These are phyloP conservation scores for Drosophila vallismaia DNA, from an alignment of 2,888 invertebrate species.

Conservation along the genomic window DNA sequence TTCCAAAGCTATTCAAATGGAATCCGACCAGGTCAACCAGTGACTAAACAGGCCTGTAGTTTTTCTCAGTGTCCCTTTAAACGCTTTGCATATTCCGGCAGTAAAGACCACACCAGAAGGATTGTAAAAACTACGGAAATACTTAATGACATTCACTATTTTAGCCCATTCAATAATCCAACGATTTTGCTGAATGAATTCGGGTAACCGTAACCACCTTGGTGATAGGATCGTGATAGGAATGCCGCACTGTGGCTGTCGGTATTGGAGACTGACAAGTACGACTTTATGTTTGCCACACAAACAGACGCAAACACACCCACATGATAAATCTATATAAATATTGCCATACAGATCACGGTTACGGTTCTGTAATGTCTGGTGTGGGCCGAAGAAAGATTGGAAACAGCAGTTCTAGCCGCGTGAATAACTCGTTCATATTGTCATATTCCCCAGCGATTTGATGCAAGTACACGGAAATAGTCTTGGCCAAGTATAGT, in stretches of 20 bases:
- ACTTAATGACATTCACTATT: not conserved
- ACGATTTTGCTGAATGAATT: slow-evolving; percentile 19
- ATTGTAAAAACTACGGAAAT: too few relatives aligned
- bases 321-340: slow-evolving; percentile 5
- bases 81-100: not conserved
- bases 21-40: slow-evolving; percentile 4
- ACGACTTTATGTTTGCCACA: not conserved
- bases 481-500: too few relatives aligned
- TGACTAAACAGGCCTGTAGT: slow-evolving; percentile 2
- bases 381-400: slow-evolving; percentile 47
- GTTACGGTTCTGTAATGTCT: slow-evolving; percentile 28
- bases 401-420: slow-evolving; percentile 14
- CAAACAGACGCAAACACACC: not conserved
- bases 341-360: slow-evolving; percentile 15
- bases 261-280: slow-evolving; percentile 11
- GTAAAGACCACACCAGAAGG: not conserved
- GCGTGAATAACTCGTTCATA: slow-evolving; percentile 70
- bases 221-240: slow-evolving; percentile 20
- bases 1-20: slow-evolving; percentile 2
- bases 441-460: slow-evolving; percentile 65
- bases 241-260: slow-evolving; percentile 29
- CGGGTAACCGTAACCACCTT: not conserved
- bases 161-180: not conserved
- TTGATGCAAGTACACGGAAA: slow-evolving; percentile 23
- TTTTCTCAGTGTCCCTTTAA: not conserved